phyloP scores from a whole-genome alignment of 2,113 vertebrate genomes.

The Colinus virginianus region DNA sequence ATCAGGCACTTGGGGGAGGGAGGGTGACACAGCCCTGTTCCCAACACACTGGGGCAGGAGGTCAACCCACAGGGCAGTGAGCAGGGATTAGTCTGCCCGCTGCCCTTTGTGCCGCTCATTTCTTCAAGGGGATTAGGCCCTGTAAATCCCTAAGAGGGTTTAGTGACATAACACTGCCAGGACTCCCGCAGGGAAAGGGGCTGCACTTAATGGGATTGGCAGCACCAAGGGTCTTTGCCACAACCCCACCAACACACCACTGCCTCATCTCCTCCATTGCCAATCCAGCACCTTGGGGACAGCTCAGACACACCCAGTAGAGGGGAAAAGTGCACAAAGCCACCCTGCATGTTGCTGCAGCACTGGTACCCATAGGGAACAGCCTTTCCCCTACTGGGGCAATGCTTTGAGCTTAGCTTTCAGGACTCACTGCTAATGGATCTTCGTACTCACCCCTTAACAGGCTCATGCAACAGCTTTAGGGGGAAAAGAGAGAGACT shows the following conservation, averaged over 20 bases:
- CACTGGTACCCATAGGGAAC: neutral
- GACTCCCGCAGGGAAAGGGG: neutral
- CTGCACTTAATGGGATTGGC: neutral
- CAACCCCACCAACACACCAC: neutral
- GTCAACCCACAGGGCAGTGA: neutral
- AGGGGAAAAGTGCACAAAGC: neutral
- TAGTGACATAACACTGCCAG: neutral
- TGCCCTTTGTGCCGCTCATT: neutral
- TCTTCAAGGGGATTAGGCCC: neutral
- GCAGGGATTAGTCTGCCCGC: neutral
- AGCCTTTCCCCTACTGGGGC: neutral
- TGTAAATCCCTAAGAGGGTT: neutral
- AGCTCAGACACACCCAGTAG: neutral
- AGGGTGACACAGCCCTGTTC: accelerated
- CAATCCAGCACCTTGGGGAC: too few species aligned
- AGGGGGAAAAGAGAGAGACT: neutral
- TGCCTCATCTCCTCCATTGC: neutral
- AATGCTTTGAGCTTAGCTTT: neutral
- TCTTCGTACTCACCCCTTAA: neutral
- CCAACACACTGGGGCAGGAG: neutral
- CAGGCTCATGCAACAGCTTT: neutral
- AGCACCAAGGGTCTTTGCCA: neutral
- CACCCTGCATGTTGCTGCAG: neutral
- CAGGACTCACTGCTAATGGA: neutral
- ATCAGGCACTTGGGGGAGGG: neutral